Conservation (phyloP, 2,797 vertebrate genomes). For the Acomys russatus region DNA sequence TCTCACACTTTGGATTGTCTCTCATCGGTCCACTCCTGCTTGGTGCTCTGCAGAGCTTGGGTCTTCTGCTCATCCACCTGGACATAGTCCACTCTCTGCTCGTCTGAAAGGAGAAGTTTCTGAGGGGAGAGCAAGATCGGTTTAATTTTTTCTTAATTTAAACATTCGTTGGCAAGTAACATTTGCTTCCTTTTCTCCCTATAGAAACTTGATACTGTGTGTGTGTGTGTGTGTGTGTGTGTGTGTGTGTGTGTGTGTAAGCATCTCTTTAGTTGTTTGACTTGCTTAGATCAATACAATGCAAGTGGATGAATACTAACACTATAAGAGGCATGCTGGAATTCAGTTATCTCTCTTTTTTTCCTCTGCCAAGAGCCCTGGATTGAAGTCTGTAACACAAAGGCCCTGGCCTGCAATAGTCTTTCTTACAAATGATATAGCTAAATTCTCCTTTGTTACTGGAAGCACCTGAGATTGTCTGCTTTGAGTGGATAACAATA, state of each 20-base stretch:
- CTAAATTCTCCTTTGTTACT: neutral
- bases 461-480: neutral
- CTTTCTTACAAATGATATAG: neutral
- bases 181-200: neutral
- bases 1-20: constrained; percentile 95
- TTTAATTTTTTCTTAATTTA: constrained; percentile 38
- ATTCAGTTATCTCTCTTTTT: neutral
- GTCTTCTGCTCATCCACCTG: constrained; percentile 99
- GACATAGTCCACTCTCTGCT: constrained; percentile 97
- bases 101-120: constrained; percentile 94
- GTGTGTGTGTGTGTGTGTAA: neutral
- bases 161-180: neutral
- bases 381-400: neutral
- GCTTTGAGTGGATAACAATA: neutral
- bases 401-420: neutral
- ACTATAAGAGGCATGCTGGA: neutral
- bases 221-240: neutral
- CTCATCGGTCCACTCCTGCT: constrained; percentile 97
- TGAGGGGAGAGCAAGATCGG: constrained; percentile 75
- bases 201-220: neutral
- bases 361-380: neutral
- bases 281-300: neutral
- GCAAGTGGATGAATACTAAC: neutral
- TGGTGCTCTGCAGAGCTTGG: constrained; percentile 97
- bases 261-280: neutral